phyloP scores from a whole-genome alignment of 1,140 invertebrate species.

The Ips nitidus region DNA sequence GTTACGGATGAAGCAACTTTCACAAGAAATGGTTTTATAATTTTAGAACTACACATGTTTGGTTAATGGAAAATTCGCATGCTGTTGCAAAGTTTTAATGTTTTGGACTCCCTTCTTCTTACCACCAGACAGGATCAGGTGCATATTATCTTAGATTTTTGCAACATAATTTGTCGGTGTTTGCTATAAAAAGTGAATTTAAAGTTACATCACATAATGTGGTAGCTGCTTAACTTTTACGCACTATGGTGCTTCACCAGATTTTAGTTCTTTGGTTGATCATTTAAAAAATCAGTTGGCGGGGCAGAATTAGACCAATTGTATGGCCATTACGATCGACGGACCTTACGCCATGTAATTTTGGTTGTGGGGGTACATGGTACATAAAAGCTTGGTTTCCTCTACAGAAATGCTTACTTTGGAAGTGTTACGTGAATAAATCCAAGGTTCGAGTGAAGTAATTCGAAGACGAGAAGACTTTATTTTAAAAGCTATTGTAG shows the following conservation, averaged over 20 bases:
- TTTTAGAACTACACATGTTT: background rate
- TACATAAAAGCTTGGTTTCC: too few relatives aligned
- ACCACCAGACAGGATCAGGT: background rate
- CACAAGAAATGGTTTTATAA: constrained; percentile 6
- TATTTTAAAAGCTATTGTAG: too few relatives aligned
- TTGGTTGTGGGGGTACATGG: background rate
- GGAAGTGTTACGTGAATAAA: too few relatives aligned
- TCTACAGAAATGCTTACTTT: background rate
- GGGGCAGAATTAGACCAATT: background rate
- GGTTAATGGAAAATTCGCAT: background rate
- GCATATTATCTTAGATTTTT: background rate
- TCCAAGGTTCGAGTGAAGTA: too few relatives aligned
- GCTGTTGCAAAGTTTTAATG: too few relatives aligned
- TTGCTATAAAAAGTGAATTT: background rate
- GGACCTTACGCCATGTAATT: background rate
- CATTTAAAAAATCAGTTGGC: background rate
- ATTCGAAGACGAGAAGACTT: too few relatives aligned
- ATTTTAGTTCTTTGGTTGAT: background rate
- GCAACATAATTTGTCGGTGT: background rate
- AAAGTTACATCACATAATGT: background rate
- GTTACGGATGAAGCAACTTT: constrained; percentile 5
- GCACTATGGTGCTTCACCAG: background rate
- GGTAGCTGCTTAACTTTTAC: background rate
- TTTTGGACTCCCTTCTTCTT: background rate
- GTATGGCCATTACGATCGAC: background rate